phyloP scores from a whole-genome alignment of 2,113 vertebrate genomes.

The Lycaon pictus region DNA sequence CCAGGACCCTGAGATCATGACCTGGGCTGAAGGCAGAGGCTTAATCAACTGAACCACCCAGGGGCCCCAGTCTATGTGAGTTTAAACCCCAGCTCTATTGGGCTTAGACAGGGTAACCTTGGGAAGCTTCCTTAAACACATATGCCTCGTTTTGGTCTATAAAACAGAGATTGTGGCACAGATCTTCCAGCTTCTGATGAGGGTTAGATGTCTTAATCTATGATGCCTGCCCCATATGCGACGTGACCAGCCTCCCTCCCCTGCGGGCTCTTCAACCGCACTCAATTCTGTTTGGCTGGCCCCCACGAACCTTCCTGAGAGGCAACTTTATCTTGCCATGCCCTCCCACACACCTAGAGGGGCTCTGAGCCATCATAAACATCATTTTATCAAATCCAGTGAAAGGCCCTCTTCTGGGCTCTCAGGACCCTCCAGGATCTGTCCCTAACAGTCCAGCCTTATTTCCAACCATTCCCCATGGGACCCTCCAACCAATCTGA shows the following conservation, averaged over 20 bases:
- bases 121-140: neutral
- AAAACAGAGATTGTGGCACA: neutral
- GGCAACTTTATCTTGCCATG: neutral
- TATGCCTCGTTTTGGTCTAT: neutral
- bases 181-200: neutral
- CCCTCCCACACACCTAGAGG: neutral
- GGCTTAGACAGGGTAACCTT: neutral
- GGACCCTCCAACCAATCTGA: neutral
- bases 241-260: neutral
- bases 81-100: neutral
- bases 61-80: neutral
- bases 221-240: fast-evolving
- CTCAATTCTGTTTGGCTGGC: neutral
- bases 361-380: neutral
- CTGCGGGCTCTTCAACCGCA: neutral
- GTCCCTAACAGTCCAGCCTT: fast-evolving
- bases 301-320: neutral
- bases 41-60: too few species aligned
- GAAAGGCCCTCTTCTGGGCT: neutral
- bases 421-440: neutral
- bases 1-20: too few species aligned
- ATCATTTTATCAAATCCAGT: neutral
- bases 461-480: neutral
- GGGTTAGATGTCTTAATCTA: too few species aligned
- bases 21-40: too few species aligned